Evolutionary conservation across 1,140 invertebrate genomes (phyloP), one percentile per base, ranked within the genome.

Genomic region (Brachionus koreanus): DNA sequence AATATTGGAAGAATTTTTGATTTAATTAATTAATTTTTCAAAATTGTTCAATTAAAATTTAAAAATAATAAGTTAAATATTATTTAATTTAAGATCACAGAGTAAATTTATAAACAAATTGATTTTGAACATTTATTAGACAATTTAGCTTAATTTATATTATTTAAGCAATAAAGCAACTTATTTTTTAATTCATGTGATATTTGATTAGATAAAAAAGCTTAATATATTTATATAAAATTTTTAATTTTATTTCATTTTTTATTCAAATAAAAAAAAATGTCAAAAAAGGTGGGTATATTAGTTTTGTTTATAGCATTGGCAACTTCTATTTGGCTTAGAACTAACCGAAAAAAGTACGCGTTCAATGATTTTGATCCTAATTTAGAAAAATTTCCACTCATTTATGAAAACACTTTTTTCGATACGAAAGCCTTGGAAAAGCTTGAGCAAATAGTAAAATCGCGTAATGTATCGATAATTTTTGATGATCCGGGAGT

Each of bases 381-480:
- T 4, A 77, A 37, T 16, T 46, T 77, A 12, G n/a, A 35, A 33
- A 29, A 37, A 52, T 77, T 49, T 61, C 46, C 43, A 16, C 16
- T 52, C 5, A 77, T 77, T 52, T 77, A 77, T 61, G 74, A 77
- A 61, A 33, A 61, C n/a, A 37, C 35, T 37, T 77, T 77, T 77
- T 77, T 77, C 10, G 46, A 77, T 13, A 4, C n/a, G n/a, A 37
- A 42, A 6, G 39, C 74, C 12, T 37, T 77, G 6, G 29, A 49
- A 61, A 49, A 61, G 3, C 42, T 77, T 12, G 74, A 77, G 3
- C 13, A 77, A 37, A 52, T 77, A 13, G 52, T 77, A 10, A 77
- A 77, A 23, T 52, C 43, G n/a, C 23, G 42, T 6, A 77, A 77
- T 33, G 52, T 77, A 6, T 49, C 52, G 0, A 61, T 77, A 10